These are phyloP conservation scores for Psittacula derbiana DNA, from an alignment of 2,797 vertebrate genomes.

Conservation along the genomic window DNA sequence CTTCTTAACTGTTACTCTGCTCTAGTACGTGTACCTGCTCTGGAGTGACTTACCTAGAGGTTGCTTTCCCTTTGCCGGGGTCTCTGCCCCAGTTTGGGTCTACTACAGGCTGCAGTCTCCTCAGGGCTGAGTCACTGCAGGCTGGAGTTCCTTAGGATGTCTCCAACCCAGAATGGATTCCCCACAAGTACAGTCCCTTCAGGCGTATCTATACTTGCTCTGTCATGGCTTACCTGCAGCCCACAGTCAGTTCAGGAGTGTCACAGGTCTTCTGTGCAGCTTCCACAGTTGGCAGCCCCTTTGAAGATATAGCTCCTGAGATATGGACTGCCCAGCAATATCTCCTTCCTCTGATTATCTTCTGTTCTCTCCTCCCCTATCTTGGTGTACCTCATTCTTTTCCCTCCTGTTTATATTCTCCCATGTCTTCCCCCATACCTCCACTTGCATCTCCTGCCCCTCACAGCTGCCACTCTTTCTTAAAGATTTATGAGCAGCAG, in stretches of 20 bases:
- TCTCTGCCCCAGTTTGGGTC: background rate
- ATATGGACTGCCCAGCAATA: accelerated
- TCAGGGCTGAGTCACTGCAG: background rate
- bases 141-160: no score
- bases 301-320: background rate
- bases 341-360: background rate
- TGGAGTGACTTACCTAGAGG: background rate
- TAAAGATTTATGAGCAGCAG: background rate
- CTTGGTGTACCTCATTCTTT: background rate
- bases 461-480: background rate
- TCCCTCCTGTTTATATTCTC: background rate
- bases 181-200: background rate
- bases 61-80: background rate
- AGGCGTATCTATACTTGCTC: background rate
- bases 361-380: background rate
- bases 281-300: background rate
- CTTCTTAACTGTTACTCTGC: background rate
- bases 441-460: background rate
- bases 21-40: background rate
- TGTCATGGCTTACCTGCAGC: background rate
- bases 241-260: background rate
- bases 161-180: accelerated
- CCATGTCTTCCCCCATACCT: accelerated
- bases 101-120: background rate
- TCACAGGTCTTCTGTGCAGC: background rate